Evolutionary conservation across 2,888 invertebrate genomes (phyloP).

Genomic region (Cheilosia vulpina): DNA sequence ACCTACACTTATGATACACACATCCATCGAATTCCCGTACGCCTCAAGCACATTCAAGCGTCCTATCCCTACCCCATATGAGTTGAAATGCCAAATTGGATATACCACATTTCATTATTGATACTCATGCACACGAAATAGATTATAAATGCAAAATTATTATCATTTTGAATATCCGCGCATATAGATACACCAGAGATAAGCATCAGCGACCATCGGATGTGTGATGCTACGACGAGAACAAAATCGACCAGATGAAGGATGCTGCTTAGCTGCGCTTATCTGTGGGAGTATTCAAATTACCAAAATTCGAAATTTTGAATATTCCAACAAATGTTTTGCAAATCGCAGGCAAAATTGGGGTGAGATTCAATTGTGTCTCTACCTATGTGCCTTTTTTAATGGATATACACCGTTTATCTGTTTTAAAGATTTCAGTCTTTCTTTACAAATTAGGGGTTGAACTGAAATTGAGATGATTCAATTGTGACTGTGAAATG

Average conservation of each 20-base stretch:
- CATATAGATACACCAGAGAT: conserved; percentile 4
- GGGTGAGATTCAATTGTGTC: not conserved
- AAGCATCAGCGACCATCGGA: not conserved
- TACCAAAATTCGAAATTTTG: conserved; percentile 3
- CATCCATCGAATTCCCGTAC: not conserved
- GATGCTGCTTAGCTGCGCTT: conserved; percentile 24
- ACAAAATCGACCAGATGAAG: conserved; percentile 43
- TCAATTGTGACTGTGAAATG: conserved; percentile 25
- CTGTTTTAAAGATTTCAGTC: conserved; percentile 1
- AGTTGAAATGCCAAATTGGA: conserved; percentile 69
- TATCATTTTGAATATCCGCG: conserved; percentile 63
- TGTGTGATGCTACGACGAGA: conserved; percentile 32
- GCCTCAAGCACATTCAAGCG: conserved; percentile 55
- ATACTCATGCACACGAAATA: conserved; percentile 48
- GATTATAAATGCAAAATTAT: conserved; percentile 57
- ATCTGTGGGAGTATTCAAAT: conserved; percentile 47
- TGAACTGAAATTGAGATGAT: conserved; percentile 9
- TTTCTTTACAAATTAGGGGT: conserved; percentile 10
- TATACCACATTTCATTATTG: conserved; percentile 74
- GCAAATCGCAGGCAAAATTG: conserved; percentile 14
- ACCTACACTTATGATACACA: conserved; percentile 22
- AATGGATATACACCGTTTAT: no score
- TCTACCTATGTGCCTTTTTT: not conserved
- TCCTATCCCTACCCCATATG: conserved; percentile 58
- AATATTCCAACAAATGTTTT: conserved; percentile 17